Evolutionary conservation across 2,113 vertebrate species (phyloP).

Genomic region (Naja naja): DNA sequence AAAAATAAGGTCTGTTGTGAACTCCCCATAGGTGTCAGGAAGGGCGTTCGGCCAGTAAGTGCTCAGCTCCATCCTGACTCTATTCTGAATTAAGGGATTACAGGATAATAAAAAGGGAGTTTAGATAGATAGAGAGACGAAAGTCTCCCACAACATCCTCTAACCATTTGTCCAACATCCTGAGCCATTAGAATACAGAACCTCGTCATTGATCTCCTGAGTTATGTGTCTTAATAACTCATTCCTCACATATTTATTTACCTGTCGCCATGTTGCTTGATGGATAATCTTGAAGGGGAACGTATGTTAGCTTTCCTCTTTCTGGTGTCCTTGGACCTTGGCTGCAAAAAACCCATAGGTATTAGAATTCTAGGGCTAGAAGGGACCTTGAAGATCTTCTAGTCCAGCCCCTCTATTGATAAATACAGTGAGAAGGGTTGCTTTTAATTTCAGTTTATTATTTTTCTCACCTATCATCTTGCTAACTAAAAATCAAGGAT

Average conservation of each 20-base stretch:
- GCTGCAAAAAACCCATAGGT: constrained; percentile 37
- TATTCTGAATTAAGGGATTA: background rate
- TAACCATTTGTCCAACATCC: background rate
- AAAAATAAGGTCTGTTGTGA: background rate
- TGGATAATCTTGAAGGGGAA: constrained; percentile 67
- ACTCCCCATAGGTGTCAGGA: background rate
- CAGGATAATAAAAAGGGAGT: background rate
- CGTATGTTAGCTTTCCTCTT: constrained; percentile 48
- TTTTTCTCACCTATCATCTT: background rate
- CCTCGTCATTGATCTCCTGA: background rate
- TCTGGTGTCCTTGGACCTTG: constrained; percentile 36
- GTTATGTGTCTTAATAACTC: background rate
- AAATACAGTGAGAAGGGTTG: background rate
- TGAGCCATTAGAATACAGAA: background rate
- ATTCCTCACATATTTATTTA: constrained; percentile 24
- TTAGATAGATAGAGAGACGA: background rate
- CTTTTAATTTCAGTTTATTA: background rate
- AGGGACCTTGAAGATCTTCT: background rate
- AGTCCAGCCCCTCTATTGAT: background rate
- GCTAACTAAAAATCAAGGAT: background rate
- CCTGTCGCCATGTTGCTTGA: constrained; percentile 72
- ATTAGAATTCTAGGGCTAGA: background rate
- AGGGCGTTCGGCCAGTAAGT: background rate
- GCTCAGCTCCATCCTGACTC: background rate
- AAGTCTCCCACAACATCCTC: background rate